Evolutionary conservation across 2,113 vertebrate genomes (phyloP).

Genomic region (Centropus unirufus): DNA sequence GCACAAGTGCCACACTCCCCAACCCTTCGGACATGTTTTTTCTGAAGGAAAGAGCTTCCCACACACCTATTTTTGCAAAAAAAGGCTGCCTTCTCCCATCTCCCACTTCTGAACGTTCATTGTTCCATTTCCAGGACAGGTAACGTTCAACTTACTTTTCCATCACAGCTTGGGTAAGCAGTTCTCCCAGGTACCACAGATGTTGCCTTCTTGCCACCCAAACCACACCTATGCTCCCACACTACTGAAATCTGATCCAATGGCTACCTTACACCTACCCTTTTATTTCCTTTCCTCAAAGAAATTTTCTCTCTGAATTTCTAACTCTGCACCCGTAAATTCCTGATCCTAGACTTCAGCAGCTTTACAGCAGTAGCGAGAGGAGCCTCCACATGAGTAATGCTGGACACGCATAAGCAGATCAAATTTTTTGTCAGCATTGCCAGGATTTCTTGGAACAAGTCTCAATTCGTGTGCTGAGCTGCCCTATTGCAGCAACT

Average conservation of each 20-base stretch:
- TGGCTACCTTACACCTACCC: background rate
- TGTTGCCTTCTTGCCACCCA: background rate
- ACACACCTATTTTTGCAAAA: background rate
- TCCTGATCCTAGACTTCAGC: background rate
- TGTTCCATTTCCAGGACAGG: background rate
- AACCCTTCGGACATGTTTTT: background rate
- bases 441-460: slow-evolving; percentile 58
- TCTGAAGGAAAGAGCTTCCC: background rate
- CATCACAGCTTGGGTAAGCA: background rate
- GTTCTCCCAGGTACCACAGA: background rate
- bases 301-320: background rate
- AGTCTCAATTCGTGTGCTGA: background rate
- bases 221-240: background rate
- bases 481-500: background rate
- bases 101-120: background rate
- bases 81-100: background rate
- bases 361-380: slow-evolving; percentile 21
- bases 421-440: background rate
- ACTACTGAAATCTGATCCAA: background rate
- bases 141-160: background rate
- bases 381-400: background rate
- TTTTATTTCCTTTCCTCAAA: background rate
- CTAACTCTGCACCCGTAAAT: background rate
- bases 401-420: background rate
- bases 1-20: background rate